Evolutionary conservation across 2,888 invertebrate genomes (phyloP), one percentile per base, ranked within the genome.

Genomic region (Macaria liturata): DNA sequence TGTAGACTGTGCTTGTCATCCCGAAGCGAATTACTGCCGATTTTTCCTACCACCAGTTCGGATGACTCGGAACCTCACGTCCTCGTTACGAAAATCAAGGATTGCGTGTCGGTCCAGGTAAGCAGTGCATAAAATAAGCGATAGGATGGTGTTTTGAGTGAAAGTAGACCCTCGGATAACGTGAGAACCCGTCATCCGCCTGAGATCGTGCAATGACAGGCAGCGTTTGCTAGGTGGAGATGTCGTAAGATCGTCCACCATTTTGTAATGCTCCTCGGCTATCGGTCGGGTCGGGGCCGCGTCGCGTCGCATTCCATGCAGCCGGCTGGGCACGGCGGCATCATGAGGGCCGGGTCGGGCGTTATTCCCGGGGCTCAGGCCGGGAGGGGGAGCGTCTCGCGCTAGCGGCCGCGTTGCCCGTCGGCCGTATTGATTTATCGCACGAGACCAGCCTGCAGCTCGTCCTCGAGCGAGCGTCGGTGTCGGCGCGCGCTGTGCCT

Each of bases 91-190:
- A 95, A 94, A 92, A 95, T 95, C 80, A 92, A 92, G 78, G 92
- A 93, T 76, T 94, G 93, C 76, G 89, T 95, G 69, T 92, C 94
- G 59, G 93, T 95, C 65, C 93, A 95, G 94, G 95, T 95, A 88
- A 81, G 93, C 88, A 80, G 75, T 77, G 65, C 76, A 64, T 71
- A 74, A 80, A 84, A 81, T 84, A 80, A 78, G 76, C 72, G 72
- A 70, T 76, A 78, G 70, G 80, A 74, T 74, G 78, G 74, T 76
- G 88, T 84, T 85, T 84, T 80, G 72, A 89, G 91, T 91, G 91
- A 91, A 91, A 91, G 91, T 91, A 86, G 86, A 88, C 85, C 86
- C 87, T 89, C 72, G 84, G 80, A 81, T 80, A 84, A 83, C 74
- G 84, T 83, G 86, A 88, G 88, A 90, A 89, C 91, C 90, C 86